These are phyloP conservation scores for Spatulosminthurus flaviceps DNA, from an alignment of 2,888 invertebrate species.

Conservation along the genomic window DNA sequence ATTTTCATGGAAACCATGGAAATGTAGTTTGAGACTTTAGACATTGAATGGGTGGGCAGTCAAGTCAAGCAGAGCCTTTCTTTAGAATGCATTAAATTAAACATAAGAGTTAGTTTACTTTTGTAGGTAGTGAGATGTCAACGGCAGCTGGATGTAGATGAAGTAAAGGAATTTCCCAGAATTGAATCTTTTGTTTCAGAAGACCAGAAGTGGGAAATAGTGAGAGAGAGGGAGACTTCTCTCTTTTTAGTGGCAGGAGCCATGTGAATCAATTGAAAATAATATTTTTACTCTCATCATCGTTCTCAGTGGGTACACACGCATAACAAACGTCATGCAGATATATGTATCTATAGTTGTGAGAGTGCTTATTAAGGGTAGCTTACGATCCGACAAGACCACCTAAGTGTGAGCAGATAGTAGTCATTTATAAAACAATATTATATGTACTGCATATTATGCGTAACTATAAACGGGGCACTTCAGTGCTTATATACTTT, in stretches of 20 bases:
- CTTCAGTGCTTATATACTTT: no score
- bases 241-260: constrained; percentile 34
- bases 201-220: constrained; percentile 19
- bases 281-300: constrained; percentile 45
- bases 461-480: no score
- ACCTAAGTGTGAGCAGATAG: constrained; percentile 44
- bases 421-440: constrained; percentile 26
- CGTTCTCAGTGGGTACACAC: constrained; percentile 40
- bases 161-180: constrained; percentile 41
- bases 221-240: constrained; percentile 29
- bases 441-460: background rate
- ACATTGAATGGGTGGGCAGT: constrained; percentile 49
- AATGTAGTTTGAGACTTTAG: constrained; percentile 33
- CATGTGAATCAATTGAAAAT: constrained; percentile 45
- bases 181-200: constrained; percentile 46
- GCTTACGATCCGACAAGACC: constrained; percentile 18
- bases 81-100: constrained; percentile 38
- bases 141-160: constrained; percentile 41
- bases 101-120: constrained; percentile 41
- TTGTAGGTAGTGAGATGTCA: constrained; percentile 44
- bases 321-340: constrained; percentile 6
- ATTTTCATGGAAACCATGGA: constrained; percentile 38
- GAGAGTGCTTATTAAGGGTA: constrained; percentile 8
- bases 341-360: background rate
- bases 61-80: constrained; percentile 45